Evolutionary conservation across 92 coral and sea anemone species (phyloP).

Genomic region (Palythoa grandiflora): DNA sequence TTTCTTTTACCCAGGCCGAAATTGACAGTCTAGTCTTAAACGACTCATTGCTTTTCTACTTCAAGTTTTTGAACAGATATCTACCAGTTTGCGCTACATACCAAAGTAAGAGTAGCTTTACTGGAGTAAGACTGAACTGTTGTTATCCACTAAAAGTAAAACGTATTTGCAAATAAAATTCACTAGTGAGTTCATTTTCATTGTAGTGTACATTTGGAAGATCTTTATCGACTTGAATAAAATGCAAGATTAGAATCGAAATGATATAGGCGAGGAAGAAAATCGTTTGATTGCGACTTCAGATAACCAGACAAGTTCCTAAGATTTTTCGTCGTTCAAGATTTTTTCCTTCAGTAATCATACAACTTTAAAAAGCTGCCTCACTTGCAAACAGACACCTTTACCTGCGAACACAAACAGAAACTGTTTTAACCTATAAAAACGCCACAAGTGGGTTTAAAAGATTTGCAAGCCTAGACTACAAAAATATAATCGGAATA

Average conservation of each 20-base stretch:
- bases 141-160: background rate
- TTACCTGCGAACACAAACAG: background rate
- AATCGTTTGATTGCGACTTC: conserved; percentile 1
- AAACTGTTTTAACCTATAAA: background rate
- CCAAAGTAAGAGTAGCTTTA: background rate
- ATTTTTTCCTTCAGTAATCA: background rate
- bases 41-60: background rate
- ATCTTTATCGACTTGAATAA: conserved; percentile 25
- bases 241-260: conserved; percentile 32
- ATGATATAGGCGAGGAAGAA: background rate
- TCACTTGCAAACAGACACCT: background rate
- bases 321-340: background rate
- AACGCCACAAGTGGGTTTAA: conserved; percentile 17
- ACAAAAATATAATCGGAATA: background rate
- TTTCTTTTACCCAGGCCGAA: too few species aligned
- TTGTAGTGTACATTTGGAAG: background rate
- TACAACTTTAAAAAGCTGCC: background rate
- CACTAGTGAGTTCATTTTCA: background rate
- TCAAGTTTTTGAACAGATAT: too few species aligned
- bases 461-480: background rate
- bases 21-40: too few species aligned
- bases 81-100: background rate
- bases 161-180: background rate
- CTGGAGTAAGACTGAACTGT: background rate
- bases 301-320: background rate